Conservation (phyloP, 1,140 invertebrate genomes). For the Dinothrombium tinctorium region DNA sequence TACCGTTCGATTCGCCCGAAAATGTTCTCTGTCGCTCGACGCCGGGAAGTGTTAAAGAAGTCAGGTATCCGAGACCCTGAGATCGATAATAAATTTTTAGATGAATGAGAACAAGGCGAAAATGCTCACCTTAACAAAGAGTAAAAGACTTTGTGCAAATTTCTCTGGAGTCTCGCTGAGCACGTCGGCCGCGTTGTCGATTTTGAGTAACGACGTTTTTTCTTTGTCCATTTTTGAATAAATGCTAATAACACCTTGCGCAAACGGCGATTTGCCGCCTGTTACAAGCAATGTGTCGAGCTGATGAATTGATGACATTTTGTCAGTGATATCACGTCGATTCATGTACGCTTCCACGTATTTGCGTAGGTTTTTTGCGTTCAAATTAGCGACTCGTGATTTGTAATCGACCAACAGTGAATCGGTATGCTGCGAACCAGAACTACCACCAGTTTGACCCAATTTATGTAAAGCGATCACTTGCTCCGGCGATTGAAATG, state of each 20-base stretch:
- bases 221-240: constrained; percentile 50
- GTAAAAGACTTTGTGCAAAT: constrained; percentile 17
- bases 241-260: constrained; percentile 36
- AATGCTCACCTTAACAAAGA: constrained; percentile 16
- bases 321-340: constrained; percentile 16
- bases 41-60: constrained; percentile 17
- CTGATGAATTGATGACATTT: neutral
- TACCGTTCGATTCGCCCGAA: too few relatives aligned
- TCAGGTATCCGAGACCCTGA: constrained; percentile 14
- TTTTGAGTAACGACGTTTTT: constrained; percentile 52
- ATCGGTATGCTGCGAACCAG: neutral
- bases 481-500: neutral
- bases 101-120: too few relatives aligned
- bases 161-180: constrained; percentile 36
- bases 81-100: too few relatives aligned
- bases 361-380: constrained; percentile 38
- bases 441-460: neutral
- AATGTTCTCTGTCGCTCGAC: constrained; percentile 16
- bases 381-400: neutral
- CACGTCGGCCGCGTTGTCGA: constrained; percentile 52
- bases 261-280: constrained; percentile 52
- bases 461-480: constrained; percentile 1
- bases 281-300: constrained; percentile 16
- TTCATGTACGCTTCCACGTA: constrained; percentile 60
- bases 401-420: neutral